Base-by-base conservation (phyloP, 2,888 invertebrate genomes). In the Tetragonula carbonaria region DNA sequence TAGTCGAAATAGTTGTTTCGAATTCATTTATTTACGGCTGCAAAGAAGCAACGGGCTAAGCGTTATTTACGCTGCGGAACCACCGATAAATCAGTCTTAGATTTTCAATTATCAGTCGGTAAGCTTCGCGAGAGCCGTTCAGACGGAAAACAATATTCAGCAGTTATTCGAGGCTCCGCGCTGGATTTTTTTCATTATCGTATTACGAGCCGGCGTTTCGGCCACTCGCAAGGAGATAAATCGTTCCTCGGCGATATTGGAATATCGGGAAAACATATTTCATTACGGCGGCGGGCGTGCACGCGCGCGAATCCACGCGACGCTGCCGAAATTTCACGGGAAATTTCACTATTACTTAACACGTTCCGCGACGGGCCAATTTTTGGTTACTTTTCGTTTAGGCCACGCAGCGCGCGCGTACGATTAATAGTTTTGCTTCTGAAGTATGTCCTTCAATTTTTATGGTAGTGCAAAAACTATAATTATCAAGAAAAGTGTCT, bases 231-330 rank as follows among this genome's bases (percentile, higher is more conserved):
- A 89, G 89, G 90, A 91, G 90, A 92, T 92, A 92, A 92, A 92
- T 92, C 91, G 84, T 91, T 91, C 88, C 88, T 90, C 88, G 85
- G 87, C 90, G 91, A 92, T 92, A 92, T 92, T 92, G 92, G 91
- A 92, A 91, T 92, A 92, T 92, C 89, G 92, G 92, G 90, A 92
- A 92, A 92, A 88, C 91, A 92, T 92, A 92, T 92, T 92, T 92
- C 92, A 92, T 91, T 92, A 92, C 82, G 86, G 74, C 78, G 82
- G 63, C 66, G 55, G 79, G 33, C 74, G 81, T 78, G 71, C 71
- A 81, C 87, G 72, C 67, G 86, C 81, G 70, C 71, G 53, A 76
- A 33, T 84, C 57, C 79, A 74, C 81, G 78, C 79, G 18, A 50
- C 38, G 16, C n/a, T 28, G 21, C 8, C 75, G 84, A 88, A 90